These are phyloP conservation scores for Philaethria dido DNA, from an alignment of 2,888 invertebrate genomes.

Conservation along the genomic window DNA sequence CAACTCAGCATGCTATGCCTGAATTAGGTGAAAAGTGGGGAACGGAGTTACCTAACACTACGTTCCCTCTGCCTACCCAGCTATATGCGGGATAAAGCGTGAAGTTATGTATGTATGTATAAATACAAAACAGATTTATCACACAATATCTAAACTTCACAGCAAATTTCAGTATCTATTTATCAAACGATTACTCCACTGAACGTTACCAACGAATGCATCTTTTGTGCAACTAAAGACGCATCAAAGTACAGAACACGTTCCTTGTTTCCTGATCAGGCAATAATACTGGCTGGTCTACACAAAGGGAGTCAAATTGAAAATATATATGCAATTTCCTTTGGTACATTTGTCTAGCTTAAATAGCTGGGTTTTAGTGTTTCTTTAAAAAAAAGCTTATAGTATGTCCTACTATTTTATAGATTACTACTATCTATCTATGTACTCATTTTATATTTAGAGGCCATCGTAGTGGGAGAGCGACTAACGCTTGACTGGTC, in stretches of 20 bases:
- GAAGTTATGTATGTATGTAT: too few relatives aligned
- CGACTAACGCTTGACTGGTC: too few relatives aligned
- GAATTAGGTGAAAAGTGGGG: too few relatives aligned
- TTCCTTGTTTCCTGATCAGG: constrained; percentile 36
- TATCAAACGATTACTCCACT: constrained; percentile 20
- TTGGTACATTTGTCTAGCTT: constrained; percentile 42
- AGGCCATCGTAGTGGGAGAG: too few relatives aligned
- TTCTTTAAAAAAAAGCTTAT: constrained; percentile 9
- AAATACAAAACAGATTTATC: neutral
- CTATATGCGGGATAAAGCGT: too few relatives aligned
- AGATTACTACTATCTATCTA: too few relatives aligned
- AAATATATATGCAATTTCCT: constrained; percentile 44
- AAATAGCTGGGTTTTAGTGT: constrained; percentile 30
- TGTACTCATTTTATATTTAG: too few relatives aligned
- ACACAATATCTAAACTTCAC: neutral
- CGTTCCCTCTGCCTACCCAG: too few relatives aligned
- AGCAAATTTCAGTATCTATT: neutral
- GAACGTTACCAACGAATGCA: constrained; percentile 6
- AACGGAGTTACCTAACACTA: too few relatives aligned
- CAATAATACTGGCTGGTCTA: constrained; percentile 31
- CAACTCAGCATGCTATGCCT: too few relatives aligned
- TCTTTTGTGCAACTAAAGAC: constrained; percentile 19
- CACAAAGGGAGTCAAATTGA: constrained; percentile 43
- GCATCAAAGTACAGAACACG: constrained; percentile 35
- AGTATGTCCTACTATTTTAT: neutral